These are phyloP conservation scores for Lamproptera curius DNA, from an alignment of 2,888 invertebrate species.

Conservation along the genomic window DNA sequence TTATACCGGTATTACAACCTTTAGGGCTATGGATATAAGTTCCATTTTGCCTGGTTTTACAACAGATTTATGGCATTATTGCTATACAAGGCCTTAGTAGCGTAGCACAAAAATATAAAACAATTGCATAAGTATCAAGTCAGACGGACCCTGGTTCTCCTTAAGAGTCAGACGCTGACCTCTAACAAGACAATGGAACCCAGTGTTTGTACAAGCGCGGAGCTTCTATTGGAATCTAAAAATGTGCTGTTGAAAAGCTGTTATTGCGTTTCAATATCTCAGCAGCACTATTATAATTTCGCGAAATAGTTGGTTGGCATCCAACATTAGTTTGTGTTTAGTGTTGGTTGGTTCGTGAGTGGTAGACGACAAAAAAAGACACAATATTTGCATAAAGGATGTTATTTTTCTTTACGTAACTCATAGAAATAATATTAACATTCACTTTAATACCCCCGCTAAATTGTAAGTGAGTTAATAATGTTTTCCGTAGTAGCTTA, in stretches of 20 bases:
- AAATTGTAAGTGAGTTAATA: too few relatives aligned
- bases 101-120: slow-evolving; percentile 65
- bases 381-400: too few relatives aligned
- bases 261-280: slow-evolving; percentile 20
- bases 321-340: too few relatives aligned
- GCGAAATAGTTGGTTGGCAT: too few relatives aligned
- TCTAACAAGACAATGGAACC: slow-evolving; percentile 42
- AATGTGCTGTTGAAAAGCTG: slow-evolving; percentile 18
- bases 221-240: slow-evolving; percentile 26
- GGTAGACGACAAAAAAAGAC: too few relatives aligned
- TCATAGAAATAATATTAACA: too few relatives aligned
- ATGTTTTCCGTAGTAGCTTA: too few relatives aligned
- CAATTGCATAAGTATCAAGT: slow-evolving; percentile 62
- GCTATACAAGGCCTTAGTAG: slow-evolving; percentile 7
- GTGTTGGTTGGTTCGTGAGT: too few relatives aligned
- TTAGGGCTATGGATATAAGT: background rate
- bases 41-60: background rate
- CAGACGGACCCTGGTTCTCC: slow-evolving; percentile 50
- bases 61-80: slow-evolving; percentile 11
- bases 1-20: slow-evolving; percentile 20
- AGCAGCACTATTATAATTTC: background rate
- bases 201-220: slow-evolving; percentile 34
- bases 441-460: too few relatives aligned
- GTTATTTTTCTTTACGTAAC: too few relatives aligned
- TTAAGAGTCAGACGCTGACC: slow-evolving; percentile 44